Evolutionary conservation across 2,113 vertebrate species (phyloP).

Genomic region (Pogonocichla stellata): DNA sequence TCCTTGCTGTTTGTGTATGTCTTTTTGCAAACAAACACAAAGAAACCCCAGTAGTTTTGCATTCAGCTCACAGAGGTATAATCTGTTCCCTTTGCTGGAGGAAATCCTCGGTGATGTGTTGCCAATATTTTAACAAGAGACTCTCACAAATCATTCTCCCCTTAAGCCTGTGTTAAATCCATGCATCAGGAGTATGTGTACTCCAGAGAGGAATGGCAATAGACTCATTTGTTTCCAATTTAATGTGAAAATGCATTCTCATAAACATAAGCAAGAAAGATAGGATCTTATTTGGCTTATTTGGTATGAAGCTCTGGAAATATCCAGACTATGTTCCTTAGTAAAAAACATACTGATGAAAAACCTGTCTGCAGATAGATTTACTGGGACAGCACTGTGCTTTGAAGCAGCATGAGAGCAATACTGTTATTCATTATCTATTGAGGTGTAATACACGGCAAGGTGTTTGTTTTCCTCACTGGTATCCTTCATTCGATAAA

Average conservation of each 20-base stretch:
- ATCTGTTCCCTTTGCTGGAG: slow-evolving; percentile 28
- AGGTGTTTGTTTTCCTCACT: neutral
- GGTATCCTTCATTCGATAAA: neutral
- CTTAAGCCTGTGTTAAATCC: slow-evolving; percentile 32
- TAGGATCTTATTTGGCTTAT: neutral
- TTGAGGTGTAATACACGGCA: neutral
- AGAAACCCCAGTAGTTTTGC: neutral
- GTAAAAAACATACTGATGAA: neutral
- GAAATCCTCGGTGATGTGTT: slow-evolving; percentile 41
- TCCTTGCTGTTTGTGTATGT: neutral
- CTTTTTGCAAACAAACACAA: neutral
- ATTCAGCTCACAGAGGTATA: slow-evolving; percentile 32
- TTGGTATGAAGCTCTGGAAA: neutral
- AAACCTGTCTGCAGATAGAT: neutral
- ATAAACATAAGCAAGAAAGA: slow-evolving; percentile 4
- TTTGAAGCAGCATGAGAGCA: neutral
- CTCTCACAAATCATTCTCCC: slow-evolving; percentile 17
- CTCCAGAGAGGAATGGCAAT: neutral
- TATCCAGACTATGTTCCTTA: neutral
- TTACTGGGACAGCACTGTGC: neutral
- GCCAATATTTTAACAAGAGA: slow-evolving; percentile 47
- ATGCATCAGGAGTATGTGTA: neutral
- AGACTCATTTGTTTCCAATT: neutral
- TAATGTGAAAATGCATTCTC: neutral
- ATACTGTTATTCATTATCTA: neutral